Evolutionary conservation across 2,888 invertebrate species (phyloP), one percentile per base, ranked within the genome.

Genomic region (Anaspis maculata): DNA sequence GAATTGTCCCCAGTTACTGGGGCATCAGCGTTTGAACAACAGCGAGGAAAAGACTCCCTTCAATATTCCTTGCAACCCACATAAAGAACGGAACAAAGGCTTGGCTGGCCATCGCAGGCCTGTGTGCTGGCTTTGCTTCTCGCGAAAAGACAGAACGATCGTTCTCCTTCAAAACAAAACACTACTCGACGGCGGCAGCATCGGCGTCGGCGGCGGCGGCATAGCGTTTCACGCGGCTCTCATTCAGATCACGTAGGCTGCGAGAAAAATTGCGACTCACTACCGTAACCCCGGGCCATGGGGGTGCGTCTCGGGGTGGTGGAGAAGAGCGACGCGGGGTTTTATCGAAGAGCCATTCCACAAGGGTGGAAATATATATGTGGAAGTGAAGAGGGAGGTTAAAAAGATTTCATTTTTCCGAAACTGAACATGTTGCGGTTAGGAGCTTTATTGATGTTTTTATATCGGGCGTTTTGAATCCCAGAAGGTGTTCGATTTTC

Each of bases 221-320:
- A 46, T 48, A 19, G 30, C n/a, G n/a, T n/a, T n/a, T n/a, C n/a
- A 16, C 21, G 25, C 34, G 34, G 28, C 29, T 40, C 39, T 51
- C 52, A 65, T 64, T 64, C 65, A 51, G 55, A 60, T 60, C 65
- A 65, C 65, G 65, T 65, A 63, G 56, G 45, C 60, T 59, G 62
- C 63, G 62, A 64, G 65, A 65, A 65, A 64, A 65, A 65, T 65
- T 65, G 65, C 65, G 61, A 63, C 59, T 62, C 61, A 56, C 61
- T 58, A 56, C 57, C 55, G 57, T 59, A 54, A 56, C 57, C 60
- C 61, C 48, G 45, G 53, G 53, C 56, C 35, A 42, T 37, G 38
- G 46, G 48, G 41, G 44, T 39, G 37, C 35, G 41, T 40, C 33
- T 32, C 34, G 38, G 30, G 39, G 43, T 24, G 33, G 32, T 15